Evolutionary conservation across 2,888 invertebrate species (phyloP), one percentile per base, ranked within the genome.

Genomic region (Phymatocera aterrima): DNA sequence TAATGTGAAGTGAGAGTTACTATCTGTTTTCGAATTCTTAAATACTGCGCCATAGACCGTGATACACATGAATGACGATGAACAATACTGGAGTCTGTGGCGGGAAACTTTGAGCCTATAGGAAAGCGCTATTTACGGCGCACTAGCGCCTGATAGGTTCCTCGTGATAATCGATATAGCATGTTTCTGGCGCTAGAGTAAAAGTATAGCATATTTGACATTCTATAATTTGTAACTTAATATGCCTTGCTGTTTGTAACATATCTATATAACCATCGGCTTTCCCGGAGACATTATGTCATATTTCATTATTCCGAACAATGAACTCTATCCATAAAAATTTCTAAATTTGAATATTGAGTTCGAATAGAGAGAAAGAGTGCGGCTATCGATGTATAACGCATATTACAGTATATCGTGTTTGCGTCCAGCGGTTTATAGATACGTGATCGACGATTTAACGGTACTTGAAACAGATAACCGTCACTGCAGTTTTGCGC

Each of bases 121-220:
- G n/a, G 21, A 3, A 1, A 3, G 4, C 68, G 75, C 82, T 84
- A 81, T 83, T 85, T 86, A 84, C 87, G 87, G 86, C 88, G 88
- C 88, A 88, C 82, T 87, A 87, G 78, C 81, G 18, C 54, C 51
- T 40, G 70, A 87, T 88, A 87, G 87, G 64, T 34, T n/a, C 61
- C 64, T 12, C 1, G 15, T 21, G 78, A 81, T 83, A 88, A 88
- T 88, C 87, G 86, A 88, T 88, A 87, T 86, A 82, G 80, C 78
- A 79, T 79, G 77, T 83, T 81, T 78, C 78, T 81, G 80, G 72
- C 51, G 18, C 34, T 8, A 3, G 12, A 48, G 72, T 51, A 28
- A 51, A 72, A 28, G 37, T 64, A 43, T 61, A 51, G 51, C 31
- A 34, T 34, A 51, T 72, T 34, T n/a, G 51, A 48, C 1, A 10